A percentile compares a stretch with the other conserved stretches of the same genome.
Conservation (phyloP, 2,113 vertebrate species). For the Elephas maximus region DNA sequence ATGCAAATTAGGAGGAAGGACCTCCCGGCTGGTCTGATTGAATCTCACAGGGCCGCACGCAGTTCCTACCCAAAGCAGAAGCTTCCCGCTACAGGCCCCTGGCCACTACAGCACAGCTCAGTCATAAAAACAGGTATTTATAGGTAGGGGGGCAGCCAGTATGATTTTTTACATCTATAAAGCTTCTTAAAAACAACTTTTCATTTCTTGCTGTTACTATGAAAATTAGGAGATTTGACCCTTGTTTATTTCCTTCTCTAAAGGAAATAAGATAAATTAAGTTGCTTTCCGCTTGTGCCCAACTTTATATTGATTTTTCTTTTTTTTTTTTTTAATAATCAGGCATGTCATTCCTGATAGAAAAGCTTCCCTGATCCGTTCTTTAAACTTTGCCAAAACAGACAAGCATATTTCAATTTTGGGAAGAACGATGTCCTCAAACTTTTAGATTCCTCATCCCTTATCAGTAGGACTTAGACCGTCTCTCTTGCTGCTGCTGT, state of each 20-base stretch:
- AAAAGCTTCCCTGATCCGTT: neutral
- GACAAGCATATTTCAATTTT: neutral
- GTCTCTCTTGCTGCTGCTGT: neutral
- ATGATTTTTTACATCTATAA: neutral
- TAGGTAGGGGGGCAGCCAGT: neutral
- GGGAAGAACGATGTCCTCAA: neutral
- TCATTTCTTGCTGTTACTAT: neutral
- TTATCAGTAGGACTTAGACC: neutral
- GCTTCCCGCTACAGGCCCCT: neutral
- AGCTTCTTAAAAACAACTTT: neutral
- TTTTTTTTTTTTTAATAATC: neutral
- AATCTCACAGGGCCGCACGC: neutral
- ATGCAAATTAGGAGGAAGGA: neutral
- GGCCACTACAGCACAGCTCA: neutral
- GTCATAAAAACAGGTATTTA: neutral
- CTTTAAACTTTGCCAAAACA: constrained; percentile 17
- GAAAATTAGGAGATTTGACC: neutral
- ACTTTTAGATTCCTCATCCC: fast-evolving
- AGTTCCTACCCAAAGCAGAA: neutral
- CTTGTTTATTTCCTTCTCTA: neutral
- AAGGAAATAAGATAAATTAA: neutral
- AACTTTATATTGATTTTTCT: neutral
- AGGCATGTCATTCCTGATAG: neutral
- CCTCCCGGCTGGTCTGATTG: neutral
- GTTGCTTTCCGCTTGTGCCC: neutral